Evolutionary conservation across 1,140 invertebrate genomes (phyloP).

Genomic region (Bombus difficillimus): DNA sequence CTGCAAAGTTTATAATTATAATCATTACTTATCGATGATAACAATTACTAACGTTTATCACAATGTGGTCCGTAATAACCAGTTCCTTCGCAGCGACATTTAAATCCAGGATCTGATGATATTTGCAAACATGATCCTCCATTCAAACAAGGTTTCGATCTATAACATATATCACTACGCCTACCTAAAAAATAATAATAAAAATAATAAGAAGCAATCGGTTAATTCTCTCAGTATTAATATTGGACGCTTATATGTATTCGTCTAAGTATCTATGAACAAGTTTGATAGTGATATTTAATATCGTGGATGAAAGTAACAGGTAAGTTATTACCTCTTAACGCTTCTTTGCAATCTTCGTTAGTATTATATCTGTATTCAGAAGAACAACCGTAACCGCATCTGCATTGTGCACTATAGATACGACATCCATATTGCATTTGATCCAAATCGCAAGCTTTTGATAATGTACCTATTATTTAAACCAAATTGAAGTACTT

Average conservation of each 20-base stretch:
- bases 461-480: conserved; percentile 56
- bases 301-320: neutral
- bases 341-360: conserved; percentile 80
- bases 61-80: conserved; percentile 88
- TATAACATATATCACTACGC: conserved; percentile 85
- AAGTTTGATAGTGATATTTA: neutral
- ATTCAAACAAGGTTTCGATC: conserved; percentile 85
- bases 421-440: conserved; percentile 76
- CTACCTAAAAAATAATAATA: conserved; percentile 79
- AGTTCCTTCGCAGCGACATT: conserved; percentile 89
- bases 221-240: neutral
- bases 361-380: conserved; percentile 81
- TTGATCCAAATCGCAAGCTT: conserved; percentile 75
- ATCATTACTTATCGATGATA: neutral
- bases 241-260: neutral
- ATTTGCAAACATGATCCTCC: conserved; percentile 88
- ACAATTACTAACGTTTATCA: conserved; percentile 84
- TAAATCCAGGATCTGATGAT: conserved; percentile 85
- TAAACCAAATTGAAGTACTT: conserved; percentile 19
- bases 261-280: neutral
- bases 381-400: conserved; percentile 81
- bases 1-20: conserved; percentile 20
- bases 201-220: neutral
- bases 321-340: conserved; percentile 77
- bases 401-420: conserved; percentile 77